Evolutionary conservation across 2,797 vertebrate genomes (phyloP).

Genomic region (Silurus lanzhouensis): DNA sequence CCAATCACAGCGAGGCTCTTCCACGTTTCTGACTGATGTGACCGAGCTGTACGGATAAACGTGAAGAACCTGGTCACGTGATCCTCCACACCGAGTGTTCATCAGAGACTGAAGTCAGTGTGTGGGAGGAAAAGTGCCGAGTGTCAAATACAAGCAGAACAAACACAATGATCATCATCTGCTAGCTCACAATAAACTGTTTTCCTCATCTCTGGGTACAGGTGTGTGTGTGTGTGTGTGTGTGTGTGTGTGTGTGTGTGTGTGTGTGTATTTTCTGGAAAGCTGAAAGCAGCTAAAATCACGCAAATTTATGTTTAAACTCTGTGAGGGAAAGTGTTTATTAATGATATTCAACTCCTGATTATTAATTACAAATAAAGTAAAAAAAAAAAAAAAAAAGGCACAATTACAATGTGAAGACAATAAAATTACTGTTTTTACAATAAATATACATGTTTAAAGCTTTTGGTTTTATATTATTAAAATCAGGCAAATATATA

Average conservation of each 20-base stretch:
- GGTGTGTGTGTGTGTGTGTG: not conserved
- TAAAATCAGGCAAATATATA: too few relatives aligned
- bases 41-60: not conserved
- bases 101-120: constrained; percentile 1
- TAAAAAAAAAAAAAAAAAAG: too few relatives aligned
- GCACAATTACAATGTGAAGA: too few relatives aligned
- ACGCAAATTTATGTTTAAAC: too few relatives aligned
- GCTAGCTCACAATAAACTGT: constrained; percentile 36
- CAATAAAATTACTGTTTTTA: too few relatives aligned
- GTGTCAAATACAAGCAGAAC: constrained; percentile 55
- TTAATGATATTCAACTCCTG: too few relatives aligned
- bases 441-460: too few relatives aligned
- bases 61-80: not conserved
- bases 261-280: constrained; percentile 14
- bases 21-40: not conserved
- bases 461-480: too few relatives aligned
- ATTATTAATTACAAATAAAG: too few relatives aligned
- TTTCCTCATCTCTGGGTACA: constrained; percentile 33
- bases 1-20: not conserved
- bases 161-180: not conserved
- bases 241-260: not conserved
- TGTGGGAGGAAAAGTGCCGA: not conserved
- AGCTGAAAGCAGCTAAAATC: not conserved
- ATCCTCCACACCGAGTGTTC: not conserved
- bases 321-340: too few relatives aligned